phyloP scores from a whole-genome alignment of 2,888 invertebrate genomes.

The Calliphora vomitoria region DNA sequence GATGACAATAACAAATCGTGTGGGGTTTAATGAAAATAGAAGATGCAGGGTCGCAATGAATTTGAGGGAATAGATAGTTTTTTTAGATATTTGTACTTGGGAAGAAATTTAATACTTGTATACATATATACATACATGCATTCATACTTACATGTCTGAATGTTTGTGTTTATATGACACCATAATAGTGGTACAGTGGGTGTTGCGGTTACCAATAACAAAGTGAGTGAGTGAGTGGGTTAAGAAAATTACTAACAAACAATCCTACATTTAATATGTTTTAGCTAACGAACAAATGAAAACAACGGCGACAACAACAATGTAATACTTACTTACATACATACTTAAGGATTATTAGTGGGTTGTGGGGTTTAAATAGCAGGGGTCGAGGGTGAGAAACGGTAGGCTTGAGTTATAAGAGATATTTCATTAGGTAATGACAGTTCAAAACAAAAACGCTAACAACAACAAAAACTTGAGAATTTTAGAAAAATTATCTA shows the following conservation, averaged over 20 bases:
- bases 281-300: background rate
- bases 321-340: constrained; percentile 23
- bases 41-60: background rate
- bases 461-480: constrained; percentile 17
- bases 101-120: constrained; percentile 33
- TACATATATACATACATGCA: too few species aligned
- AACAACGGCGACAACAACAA: constrained; percentile 34
- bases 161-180: background rate
- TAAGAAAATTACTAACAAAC: constrained; percentile 28
- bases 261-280: constrained; percentile 6
- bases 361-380: background rate
- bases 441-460: constrained; percentile 7
- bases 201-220: constrained; percentile 50
- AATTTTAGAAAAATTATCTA: constrained; percentile 54
- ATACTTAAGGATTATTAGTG: background rate
- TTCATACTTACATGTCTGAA: background rate
- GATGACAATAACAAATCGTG: constrained; percentile 48
- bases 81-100: constrained; percentile 31
- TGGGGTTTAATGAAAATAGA: background rate
- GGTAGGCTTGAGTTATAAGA: background rate
- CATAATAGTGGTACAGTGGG: constrained; percentile 45
- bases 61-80: constrained; percentile 1
- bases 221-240: constrained; percentile 57
- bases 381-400: too few species aligned
- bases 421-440: constrained; percentile 48